Conservation (phyloP, 2,888 invertebrate genomes). For the Agrochola circellaris region DNA sequence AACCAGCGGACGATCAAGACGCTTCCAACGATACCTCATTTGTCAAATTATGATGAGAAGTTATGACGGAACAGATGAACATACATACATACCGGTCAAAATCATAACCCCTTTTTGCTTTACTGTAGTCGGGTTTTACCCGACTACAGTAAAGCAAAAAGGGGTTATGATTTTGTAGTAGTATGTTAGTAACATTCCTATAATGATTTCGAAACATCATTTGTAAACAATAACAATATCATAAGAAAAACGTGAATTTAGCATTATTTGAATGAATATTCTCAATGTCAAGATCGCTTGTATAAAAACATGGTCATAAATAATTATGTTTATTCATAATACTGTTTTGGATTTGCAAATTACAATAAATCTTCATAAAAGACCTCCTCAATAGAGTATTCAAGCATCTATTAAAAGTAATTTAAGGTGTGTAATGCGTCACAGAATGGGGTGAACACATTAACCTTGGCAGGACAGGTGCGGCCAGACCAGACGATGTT, state of each 20-base stretch:
- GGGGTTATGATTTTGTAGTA: too few relatives aligned
- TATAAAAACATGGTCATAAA: constrained; percentile 20
- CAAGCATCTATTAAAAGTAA: constrained; percentile 34
- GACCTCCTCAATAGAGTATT: not conserved
- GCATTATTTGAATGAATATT: constrained; percentile 25
- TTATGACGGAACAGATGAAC: too few relatives aligned
- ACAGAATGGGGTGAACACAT: constrained; percentile 67
- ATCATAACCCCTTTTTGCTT: too few relatives aligned
- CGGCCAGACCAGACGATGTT: constrained; percentile 64
- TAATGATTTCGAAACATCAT: constrained; percentile 4
- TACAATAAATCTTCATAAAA: constrained; percentile 32
- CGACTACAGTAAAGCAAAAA: too few relatives aligned
- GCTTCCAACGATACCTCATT: too few relatives aligned
- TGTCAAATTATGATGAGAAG: too few relatives aligned
- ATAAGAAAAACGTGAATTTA: constrained; percentile 16
- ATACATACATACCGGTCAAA: too few relatives aligned
- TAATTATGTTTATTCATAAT: constrained; percentile 34
- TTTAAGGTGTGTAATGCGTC: constrained; percentile 56
- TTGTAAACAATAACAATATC: constrained; percentile 40
- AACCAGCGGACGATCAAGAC: too few relatives aligned
- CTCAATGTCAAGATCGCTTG: constrained; percentile 47
- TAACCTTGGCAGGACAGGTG: constrained; percentile 69
- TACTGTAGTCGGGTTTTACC: too few relatives aligned
- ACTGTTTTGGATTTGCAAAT: constrained; percentile 31
- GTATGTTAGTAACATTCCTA: too few relatives aligned